A percentile compares a stretch with the other conserved stretches of the same genome.
phyloP scores from a whole-genome alignment of 2,888 invertebrate species.

The Amiota communis region DNA sequence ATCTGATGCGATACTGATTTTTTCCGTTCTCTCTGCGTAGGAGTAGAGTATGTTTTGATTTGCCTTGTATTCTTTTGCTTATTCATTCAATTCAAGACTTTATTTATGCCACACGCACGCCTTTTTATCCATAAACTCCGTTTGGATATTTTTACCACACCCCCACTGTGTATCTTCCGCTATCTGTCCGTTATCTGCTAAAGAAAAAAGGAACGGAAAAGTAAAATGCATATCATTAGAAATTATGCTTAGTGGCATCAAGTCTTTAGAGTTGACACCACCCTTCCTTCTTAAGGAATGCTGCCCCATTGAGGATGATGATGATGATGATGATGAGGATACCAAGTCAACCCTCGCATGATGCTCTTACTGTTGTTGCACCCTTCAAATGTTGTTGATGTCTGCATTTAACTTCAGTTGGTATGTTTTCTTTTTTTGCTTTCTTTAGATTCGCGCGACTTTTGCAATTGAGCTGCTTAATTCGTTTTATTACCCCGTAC shows the following conservation, averaged over 20 bases:
- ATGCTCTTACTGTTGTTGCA: not conserved
- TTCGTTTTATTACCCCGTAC: constrained; percentile 9
- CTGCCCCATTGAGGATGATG: not conserved
- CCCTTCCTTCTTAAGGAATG: not conserved
- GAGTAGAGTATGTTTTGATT: not conserved
- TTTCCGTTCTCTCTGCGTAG: too few relatives aligned
- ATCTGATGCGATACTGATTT: not conserved
- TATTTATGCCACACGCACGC: not conserved
- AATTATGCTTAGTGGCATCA: constrained; percentile 20
- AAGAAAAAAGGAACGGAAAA: too few relatives aligned
- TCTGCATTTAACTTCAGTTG: not conserved
- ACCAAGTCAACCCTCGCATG: not conserved
- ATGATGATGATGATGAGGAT: too few relatives aligned
- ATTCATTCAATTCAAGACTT: not conserved
- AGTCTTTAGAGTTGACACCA: not conserved
- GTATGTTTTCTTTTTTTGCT: not conserved
- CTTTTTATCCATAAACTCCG: not conserved
- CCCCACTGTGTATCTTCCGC: too few relatives aligned
- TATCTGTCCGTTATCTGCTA: too few relatives aligned
- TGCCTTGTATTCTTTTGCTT: not conserved
- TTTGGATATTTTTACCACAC: too few relatives aligned
- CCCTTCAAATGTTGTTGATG: not conserved
- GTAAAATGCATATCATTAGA: constrained; percentile 19
- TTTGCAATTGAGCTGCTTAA: constrained; percentile 29
- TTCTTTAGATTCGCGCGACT: constrained; percentile 1